Evolutionary conservation across 2,888 invertebrate species (phyloP), one percentile per base, ranked within the genome.

Genomic region (Stenolophus ochropezus): DNA sequence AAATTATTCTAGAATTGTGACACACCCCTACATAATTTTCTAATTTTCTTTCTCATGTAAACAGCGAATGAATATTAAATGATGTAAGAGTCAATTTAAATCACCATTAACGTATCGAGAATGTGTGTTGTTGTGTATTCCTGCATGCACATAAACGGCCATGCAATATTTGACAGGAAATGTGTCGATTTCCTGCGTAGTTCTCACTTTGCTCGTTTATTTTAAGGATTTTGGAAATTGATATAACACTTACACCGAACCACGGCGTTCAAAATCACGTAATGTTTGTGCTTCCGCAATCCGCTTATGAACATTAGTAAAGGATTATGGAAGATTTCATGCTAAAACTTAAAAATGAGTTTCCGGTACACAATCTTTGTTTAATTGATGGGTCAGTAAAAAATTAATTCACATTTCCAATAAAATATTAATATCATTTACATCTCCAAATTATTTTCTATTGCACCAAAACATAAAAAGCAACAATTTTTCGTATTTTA

Each of bases 151-250:
- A 56, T 25, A 53, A 51, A 6, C 56, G 27, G 75, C 56, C 75
- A 75, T 56, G 75, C 25, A 74, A 75, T 56, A 75, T 75, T 75
- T 33, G 75, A 18, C 75, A 53, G 75, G 75, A 75, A 75, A 56
- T 75, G 75, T 56, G 21, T 75, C 56, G 33, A 75, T 75, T 75
- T 75, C 75, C 56, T 75, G 56, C 53, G 14, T 27, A 33, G 25
- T 27, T 75, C 25, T 49, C 23, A 49, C 23, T 27, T 8, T 14
- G 27, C 18, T 20, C 16, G 11, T 18, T 56, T 75, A 75, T 75
- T 75, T 75, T 49, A 69, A 33, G 65, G 27, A 69, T 69, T 69
- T 69, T 69, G 65, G 65, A 33, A 69, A 69, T 33, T 27, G n/a
- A 33, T 27, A 65, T 11, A 65, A n/a, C 14, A 25, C 61, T 14